Evolutionary conservation across 1,140 invertebrate genomes (phyloP).

Genomic region (Antheraea mylitta): DNA sequence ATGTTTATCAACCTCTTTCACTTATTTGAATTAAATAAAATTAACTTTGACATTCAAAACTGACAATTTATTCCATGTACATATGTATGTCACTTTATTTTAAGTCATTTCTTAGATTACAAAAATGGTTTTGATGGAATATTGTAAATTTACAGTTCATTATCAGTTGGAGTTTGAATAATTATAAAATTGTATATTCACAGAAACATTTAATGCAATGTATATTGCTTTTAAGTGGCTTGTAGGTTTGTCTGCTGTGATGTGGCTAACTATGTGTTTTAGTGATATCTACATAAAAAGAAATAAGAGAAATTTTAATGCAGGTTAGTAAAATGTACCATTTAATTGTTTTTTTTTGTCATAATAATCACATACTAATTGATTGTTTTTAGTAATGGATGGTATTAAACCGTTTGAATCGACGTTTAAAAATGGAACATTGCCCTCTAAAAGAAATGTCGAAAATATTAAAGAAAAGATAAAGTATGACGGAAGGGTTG

Average conservation of each 20-base stretch:
- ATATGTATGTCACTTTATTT: background rate
- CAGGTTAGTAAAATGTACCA: constrained; percentile 10
- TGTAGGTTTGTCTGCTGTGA: constrained; percentile 36
- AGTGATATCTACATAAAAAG: constrained; percentile 30
- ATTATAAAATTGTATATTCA: constrained; percentile 13
- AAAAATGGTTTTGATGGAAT: constrained; percentile 38
- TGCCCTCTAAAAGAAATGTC: constrained; percentile 6
- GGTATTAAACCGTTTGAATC: constrained; percentile 3
- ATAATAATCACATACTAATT: background rate
- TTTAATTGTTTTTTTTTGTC: background rate
- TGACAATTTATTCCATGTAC: background rate
- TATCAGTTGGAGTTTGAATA: constrained; percentile 8
- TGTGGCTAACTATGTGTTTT: constrained; percentile 57
- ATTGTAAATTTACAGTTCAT: constrained; percentile 25
- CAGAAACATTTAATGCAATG: constrained; percentile 34
- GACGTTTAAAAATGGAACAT: constrained; percentile 14
- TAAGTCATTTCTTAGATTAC: background rate
- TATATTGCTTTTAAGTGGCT: constrained; percentile 71
- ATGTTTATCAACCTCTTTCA: background rate
- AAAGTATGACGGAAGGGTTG: constrained; percentile 16
- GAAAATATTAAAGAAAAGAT: constrained; percentile 1
- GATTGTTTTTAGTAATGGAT: background rate
- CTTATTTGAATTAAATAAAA: background rate
- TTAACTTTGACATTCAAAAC: background rate
- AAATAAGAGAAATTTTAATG: constrained; percentile 9